Conservation (phyloP, 2,797 vertebrate species). For the Brachyrhaphis roseni region DNA sequence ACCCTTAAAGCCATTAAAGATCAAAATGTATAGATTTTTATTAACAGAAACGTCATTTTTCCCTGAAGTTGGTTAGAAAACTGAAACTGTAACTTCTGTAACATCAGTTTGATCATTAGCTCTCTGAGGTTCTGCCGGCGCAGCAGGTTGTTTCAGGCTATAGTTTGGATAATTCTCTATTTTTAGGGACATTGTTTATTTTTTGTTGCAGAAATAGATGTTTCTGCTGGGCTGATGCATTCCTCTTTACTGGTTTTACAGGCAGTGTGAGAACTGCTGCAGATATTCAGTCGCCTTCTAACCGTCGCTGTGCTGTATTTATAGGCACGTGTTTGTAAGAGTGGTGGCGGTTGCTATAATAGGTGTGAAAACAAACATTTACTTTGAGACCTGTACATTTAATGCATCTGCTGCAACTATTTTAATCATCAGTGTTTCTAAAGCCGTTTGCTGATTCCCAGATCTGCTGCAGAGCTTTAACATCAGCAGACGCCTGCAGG, state of each 20-base stretch:
- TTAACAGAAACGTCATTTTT: background rate
- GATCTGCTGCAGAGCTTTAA: background rate
- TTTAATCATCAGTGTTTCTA: background rate
- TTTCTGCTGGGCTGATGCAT: conserved; percentile 20
- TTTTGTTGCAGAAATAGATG: conserved; percentile 34
- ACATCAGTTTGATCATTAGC: conserved; percentile 12
- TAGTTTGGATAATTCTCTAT: conserved; percentile 34
- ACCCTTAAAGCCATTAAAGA: background rate
- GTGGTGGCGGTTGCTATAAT: background rate
- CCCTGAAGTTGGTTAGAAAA: background rate
- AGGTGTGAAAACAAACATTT: background rate
- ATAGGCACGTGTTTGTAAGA: background rate
- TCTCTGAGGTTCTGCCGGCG: background rate
- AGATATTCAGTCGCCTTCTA: background rate
- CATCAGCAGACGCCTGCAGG: conserved; percentile 2
- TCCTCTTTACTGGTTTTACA: conserved; percentile 3
- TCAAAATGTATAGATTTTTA: background rate
- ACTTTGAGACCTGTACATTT: background rate
- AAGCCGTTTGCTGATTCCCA: background rate
- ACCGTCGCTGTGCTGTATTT: background rate
- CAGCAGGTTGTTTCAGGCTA: conserved; percentile 18
- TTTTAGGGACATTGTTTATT: conserved; percentile 29
- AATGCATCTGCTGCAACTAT: background rate
- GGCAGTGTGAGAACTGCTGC: conserved; percentile 12
- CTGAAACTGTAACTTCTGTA: background rate